Evolutionary conservation across 2,797 vertebrate genomes (phyloP), one percentile per base, ranked within the genome.

Genomic region (Protosalanx chinensis): DNA sequence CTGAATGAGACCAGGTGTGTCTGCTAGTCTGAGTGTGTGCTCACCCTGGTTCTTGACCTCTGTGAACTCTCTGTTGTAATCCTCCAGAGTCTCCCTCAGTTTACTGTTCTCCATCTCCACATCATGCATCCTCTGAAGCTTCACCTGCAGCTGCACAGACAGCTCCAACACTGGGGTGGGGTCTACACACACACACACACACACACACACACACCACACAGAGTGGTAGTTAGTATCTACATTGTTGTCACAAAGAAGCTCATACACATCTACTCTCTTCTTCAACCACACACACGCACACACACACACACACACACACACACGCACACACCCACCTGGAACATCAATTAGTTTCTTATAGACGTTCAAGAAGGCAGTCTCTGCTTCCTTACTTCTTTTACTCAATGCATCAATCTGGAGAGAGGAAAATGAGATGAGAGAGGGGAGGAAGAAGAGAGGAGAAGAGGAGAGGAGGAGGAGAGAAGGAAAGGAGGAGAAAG

Each of bases 71-170:
- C 97, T 99, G 83, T 98, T 98, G 90, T 99, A 99, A 73, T 99
- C 98, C 88, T 98, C 97, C 72, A 99, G 94, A 67, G 98, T 99
- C 89, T 99, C 96, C 78, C 98, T 90, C 81, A 99, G 96, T 82
- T 99, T 99, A 92, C 96, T 95, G 92, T 98, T 99, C 89, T 99
- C 98, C 1, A 95, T 98, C 92, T 99, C 98, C 85, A 98, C 96
- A 87, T 99, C 97, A 41, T 99, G 95, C 93, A 98, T 95, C 79
- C 94, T 95, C 87, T 99, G 98, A 84, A 99, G 94, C 93, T 98
- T 99, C 91, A 96, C 91, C 92, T 98, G 96, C 82, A 98, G 94
- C 92, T 98, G 97, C 90, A 98, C 97, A 80, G 95, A 95, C 72
- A 98, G 92, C 88, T 99, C 97, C 93, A 99, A 84, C 81, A 94